Conservation (phyloP, 2,113 vertebrate genomes). For the Ramphastos sulfuratus region DNA sequence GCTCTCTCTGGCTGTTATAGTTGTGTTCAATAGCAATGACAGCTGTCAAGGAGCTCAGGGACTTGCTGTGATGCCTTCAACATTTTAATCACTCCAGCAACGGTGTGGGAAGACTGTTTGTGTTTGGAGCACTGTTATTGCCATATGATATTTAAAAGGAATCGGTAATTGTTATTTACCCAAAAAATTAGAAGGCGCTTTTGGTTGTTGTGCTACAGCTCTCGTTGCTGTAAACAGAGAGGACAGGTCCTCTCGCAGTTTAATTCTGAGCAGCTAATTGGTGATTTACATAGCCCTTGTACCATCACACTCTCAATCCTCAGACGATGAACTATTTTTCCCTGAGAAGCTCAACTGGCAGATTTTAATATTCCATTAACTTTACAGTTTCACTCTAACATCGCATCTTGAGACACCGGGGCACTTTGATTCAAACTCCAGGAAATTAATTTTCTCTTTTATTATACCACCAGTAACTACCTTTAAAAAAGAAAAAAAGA, state of each 20-base stretch:
- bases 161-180: constrained; percentile 49
- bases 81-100: constrained; percentile 76
- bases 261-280: constrained; percentile 57
- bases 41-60: constrained; percentile 79
- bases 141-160: constrained; percentile 28
- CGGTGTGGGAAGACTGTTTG: constrained; percentile 50
- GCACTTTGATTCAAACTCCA: constrained; percentile 69
- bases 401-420: constrained; percentile 54
- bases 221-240: constrained; percentile 22
- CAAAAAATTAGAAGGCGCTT: constrained; percentile 33
- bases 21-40: constrained; percentile 73
- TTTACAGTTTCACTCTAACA: constrained; percentile 67
- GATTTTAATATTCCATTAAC: constrained; percentile 80
- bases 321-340: constrained; percentile 63
- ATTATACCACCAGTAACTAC: constrained; percentile 61
- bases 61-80: constrained; percentile 66
- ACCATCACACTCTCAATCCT: constrained; percentile 37
- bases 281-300: constrained; percentile 44
- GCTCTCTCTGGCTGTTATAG: constrained; percentile 67
- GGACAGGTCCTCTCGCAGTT: constrained; percentile 5
- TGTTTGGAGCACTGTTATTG: constrained; percentile 23
- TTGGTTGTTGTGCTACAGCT: neutral
- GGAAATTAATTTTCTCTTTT: constrained; percentile 78
- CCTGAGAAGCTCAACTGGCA: constrained; percentile 69
- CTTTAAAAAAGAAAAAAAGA: constrained; percentile 55